Evolutionary conservation across 2,888 invertebrate genomes (phyloP), one percentile per base, ranked within the genome.

Genomic region (Leuctra nigra): DNA sequence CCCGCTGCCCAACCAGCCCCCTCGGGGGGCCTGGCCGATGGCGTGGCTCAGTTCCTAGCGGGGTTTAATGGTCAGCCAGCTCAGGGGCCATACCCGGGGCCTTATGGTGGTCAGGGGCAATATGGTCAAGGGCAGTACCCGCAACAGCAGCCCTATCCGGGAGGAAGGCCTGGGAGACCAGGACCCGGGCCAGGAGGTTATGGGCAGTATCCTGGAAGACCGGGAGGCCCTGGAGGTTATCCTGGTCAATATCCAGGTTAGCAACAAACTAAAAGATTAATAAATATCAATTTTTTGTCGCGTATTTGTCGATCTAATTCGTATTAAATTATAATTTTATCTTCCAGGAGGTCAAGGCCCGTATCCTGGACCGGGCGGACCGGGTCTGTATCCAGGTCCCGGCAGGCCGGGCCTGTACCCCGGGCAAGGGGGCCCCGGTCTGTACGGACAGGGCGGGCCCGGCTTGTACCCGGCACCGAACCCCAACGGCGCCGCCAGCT

Each of bases 391-490:
- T 13, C 53, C 22, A 18, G 35, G 14, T 7, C 2, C 25, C 29
- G 7, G n/a, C n/a, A n/a, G n/a, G 18, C 46, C 14, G 20, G 29
- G 46, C n/a, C 1, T n/a, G 16, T 29, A 22, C 22, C n/a, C 22
- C 4, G 29, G 35, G 23, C n/a, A 11, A 16, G 47, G 1, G 20
- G 47, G 35, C 20, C 11, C 25, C 16, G 24, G 20, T n/a, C n/a
- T n/a, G n/a, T n/a, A n/a, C n/a, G 22, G 36, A 4, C 14, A 11
- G 1, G 47, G 47, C 3, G 25, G 23, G 23, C 16, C 25, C 47
- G 25, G 25, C 24, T n/a, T n/a, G n/a, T n/a, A n/a, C n/a, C n/a
- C n/a, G 9, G 41, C 2, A 2, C 50, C 50, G 16, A 65, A 66
- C 68, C 50, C 50, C 18, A 22, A 22, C 14, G 50, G 50, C 9